phyloP scores from a whole-genome alignment of 2,797 vertebrate genomes.

The Onychomys torridus region DNA sequence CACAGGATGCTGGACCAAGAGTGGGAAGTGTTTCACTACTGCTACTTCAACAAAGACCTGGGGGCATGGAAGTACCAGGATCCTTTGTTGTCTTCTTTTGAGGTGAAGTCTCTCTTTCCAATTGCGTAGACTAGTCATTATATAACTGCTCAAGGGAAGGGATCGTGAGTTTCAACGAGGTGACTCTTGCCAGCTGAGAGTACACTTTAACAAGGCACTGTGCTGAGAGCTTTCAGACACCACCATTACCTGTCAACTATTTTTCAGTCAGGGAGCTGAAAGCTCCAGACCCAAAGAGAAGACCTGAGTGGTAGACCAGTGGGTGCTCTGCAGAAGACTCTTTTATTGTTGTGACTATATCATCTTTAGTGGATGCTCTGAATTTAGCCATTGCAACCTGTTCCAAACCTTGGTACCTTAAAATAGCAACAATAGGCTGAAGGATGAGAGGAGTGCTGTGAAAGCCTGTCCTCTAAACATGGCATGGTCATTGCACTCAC shows the following conservation, averaged over 20 bases:
- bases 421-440: neutral
- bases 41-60: neutral
- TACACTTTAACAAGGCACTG: neutral
- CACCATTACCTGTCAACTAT: neutral
- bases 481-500: neutral
- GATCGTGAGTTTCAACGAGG: neutral
- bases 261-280: neutral
- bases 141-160: neutral
- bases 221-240: neutral
- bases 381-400: neutral
- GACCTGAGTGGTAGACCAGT: no score
- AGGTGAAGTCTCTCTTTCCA: neutral
- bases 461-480: neutral
- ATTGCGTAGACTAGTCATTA: neutral
- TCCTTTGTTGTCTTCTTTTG: neutral
- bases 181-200: neutral
- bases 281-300: neutral
- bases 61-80: no score
- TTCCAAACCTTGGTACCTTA: neutral
- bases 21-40: accelerated
- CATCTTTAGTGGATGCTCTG: neutral
- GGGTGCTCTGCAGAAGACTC: neutral
- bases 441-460: neutral
- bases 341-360: neutral
- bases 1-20: neutral